Evolutionary conservation across 2,888 invertebrate species (phyloP), one percentile per base, ranked within the genome.

Genomic region (Idaea straminata): DNA sequence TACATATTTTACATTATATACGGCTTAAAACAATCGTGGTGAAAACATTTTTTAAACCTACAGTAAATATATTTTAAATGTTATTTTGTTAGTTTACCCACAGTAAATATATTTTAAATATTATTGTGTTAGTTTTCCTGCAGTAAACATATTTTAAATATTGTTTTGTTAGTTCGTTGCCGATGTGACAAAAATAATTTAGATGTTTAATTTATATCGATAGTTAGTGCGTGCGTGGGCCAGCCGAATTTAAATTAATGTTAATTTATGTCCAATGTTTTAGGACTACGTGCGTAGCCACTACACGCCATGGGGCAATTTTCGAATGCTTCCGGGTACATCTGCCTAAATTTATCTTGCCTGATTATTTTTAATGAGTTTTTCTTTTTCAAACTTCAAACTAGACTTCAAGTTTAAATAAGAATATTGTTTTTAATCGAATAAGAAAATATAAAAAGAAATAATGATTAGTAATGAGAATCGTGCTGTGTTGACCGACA

Each of bases 191-290:
- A 77, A 75, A 76, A 76, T 72, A 81, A 80, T 80, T 72, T 69
- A 79, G 73, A 74, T 72, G 80, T 74, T 82, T 88, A 84, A 85
- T 86, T 88, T 83, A 86, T 80, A 74, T 74, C 72, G 74, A 80
- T 84, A 85, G 47, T 47, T 86, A 78, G 81, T 76, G 79, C 80
- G 81, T 80, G 82, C 81, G 87, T 87, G 80, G 86, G 86, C 83
- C 81, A 85, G 80, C 84, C 82, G 85, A 87, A 87, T 90, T 85
- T 84, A 86, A 89, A 91, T 90, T 85, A 87, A 85, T 81, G 79
- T 83, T 86, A 82, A 89, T 89, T 87, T 89, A 89, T 86, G 69
- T 79, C 77, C 74, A 72, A 75, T 83, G 84, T 85, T 86, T 85
- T 76, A 85, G 82, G 78, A 80, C 59, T 83, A 83, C 81, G 83